These are phyloP conservation scores for Holothuria leucospilota DNA, from an alignment of 53 echinoderm and acorn worm species.

Conservation along the genomic window DNA sequence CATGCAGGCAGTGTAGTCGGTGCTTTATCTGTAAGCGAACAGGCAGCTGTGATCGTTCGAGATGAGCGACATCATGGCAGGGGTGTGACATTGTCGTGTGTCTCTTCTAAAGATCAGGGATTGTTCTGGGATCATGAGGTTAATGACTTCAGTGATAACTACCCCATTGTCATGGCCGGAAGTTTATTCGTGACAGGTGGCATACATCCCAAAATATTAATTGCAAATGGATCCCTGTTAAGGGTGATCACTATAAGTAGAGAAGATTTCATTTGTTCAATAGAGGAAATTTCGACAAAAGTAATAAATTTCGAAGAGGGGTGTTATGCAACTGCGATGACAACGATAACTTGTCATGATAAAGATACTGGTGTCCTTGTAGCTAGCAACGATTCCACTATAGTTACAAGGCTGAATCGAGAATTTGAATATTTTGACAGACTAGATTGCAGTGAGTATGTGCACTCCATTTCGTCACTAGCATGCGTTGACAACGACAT, in stretches of 20 bases:
- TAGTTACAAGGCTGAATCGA: slow-evolving; percentile 1
- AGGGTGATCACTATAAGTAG: neutral
- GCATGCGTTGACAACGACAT: slow-evolving; percentile 25
- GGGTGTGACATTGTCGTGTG: slow-evolving; percentile 1
- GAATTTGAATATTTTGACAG: slow-evolving; percentile 1
- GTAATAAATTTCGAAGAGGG: neutral
- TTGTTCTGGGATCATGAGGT: slow-evolving; percentile 1
- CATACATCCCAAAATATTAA: slow-evolving; percentile 6
- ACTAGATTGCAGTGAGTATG: slow-evolving; percentile 13
- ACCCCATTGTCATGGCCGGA: neutral
- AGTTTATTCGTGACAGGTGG: neutral
- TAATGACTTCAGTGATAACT: neutral
- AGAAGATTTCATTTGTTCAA: slow-evolving; percentile 7
- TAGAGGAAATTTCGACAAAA: neutral
- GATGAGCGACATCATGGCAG: neutral
- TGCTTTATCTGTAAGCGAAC: neutral
- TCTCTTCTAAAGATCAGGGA: neutral
- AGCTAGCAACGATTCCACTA: neutral
- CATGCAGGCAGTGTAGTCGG: slow-evolving; percentile 23
- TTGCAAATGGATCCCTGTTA: neutral
- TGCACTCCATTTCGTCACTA: slow-evolving; percentile 24
- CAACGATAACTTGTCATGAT: neutral
- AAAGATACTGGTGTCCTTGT: slow-evolving; percentile 11
- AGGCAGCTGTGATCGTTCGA: slow-evolving; percentile 17
- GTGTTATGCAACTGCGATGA: neutral